Evolutionary conservation across 2,797 vertebrate species (phyloP).

Genomic region (Pitangus sulphuratus): DNA sequence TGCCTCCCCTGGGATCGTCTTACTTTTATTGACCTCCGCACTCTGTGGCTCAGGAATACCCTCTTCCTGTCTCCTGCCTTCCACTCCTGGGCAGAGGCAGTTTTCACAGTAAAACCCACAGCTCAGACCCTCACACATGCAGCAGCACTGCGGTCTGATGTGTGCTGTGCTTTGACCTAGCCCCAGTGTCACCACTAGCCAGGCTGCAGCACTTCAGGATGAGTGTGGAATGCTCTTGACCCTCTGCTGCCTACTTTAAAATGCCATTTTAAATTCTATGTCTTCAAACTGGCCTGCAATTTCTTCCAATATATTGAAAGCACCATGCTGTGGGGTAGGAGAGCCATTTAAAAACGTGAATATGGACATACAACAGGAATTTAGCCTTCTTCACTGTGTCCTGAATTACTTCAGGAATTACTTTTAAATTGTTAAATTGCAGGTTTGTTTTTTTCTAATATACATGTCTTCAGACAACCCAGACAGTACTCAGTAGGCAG

Average conservation of each 20-base stretch:
- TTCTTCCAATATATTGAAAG: not conserved
- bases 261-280: not conserved
- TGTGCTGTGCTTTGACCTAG: too few species aligned
- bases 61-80: not conserved
- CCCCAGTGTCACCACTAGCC: not conserved
- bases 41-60: too few species aligned
- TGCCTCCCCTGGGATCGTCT: too few species aligned
- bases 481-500: not conserved
- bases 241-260: not conserved
- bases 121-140: not conserved
- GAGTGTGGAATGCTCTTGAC: accelerated
- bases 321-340: not conserved
- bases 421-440: not conserved
- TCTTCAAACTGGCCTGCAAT: not conserved
- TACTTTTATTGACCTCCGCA: too few species aligned
- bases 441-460: not conserved
- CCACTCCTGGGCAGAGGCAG: too few species aligned
- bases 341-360: not conserved
- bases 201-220: not conserved
- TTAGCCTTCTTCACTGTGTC: not conserved
- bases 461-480: not conserved
- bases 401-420: not conserved
- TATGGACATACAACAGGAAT: not conserved
- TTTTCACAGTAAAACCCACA: accelerated
- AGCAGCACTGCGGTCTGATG: not conserved